Conservation (phyloP, 2,888 invertebrate species). For the Caenorhabditis sp. region DNA sequence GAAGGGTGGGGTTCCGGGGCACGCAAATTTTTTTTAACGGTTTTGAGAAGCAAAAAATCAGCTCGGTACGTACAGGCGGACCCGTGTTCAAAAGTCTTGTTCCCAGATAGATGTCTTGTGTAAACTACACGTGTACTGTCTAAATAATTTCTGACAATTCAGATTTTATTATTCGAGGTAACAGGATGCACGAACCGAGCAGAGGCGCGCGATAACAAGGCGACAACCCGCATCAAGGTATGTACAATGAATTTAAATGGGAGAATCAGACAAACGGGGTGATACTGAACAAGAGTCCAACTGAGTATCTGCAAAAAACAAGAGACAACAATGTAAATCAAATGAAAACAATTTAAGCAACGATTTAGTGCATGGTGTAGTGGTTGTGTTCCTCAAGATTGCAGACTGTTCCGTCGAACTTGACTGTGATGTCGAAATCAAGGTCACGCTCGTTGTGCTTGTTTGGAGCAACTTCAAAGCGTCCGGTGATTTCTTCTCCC, state of each 20-base stretch:
- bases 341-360: constrained; percentile 3
- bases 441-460: constrained; percentile 94
- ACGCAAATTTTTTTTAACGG: too few species aligned
- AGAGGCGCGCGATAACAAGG: constrained; percentile 50
- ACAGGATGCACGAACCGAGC: constrained; percentile 61
- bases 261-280: constrained; percentile 4
- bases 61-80: too few species aligned
- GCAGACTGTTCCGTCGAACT: constrained; percentile 84
- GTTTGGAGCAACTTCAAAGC: constrained; percentile 95
- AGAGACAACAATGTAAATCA: constrained; percentile 30
- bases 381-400: constrained; percentile 80
- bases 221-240: constrained; percentile 64
- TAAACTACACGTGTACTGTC: too few species aligned
- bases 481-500: constrained; percentile 87
- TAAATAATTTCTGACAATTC: not conserved
- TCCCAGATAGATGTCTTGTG: too few species aligned
- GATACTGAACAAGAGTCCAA: constrained; percentile 5
- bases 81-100: too few species aligned
- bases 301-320: constrained; percentile 52
- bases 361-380: constrained; percentile 81
- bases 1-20: too few species aligned
- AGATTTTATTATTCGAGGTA: constrained; percentile 10
- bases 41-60: too few species aligned
- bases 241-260: constrained; percentile 47
- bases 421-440: constrained; percentile 87